Evolutionary conservation across 2,888 invertebrate species (phyloP).

Genomic region (Cosmia pyralina): DNA sequence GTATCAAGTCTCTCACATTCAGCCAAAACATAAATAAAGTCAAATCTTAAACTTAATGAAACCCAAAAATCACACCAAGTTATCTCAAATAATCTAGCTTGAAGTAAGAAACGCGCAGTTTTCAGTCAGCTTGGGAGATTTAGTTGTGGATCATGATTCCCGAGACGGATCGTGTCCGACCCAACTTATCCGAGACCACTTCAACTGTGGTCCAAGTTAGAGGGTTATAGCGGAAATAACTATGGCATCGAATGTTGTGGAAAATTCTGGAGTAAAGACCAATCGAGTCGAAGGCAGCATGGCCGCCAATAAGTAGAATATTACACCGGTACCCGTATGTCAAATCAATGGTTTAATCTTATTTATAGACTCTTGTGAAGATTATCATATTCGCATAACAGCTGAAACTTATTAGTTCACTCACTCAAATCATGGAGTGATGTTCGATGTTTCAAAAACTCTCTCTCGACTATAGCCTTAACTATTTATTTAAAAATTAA

Average conservation of each 20-base stretch:
- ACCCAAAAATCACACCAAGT: neutral
- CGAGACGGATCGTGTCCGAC: constrained; percentile 69
- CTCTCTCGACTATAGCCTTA: no score
- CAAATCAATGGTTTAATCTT: neutral
- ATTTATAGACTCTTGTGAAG: neutral
- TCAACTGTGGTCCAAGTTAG: constrained; percentile 46
- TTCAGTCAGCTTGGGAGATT: constrained; percentile 38
- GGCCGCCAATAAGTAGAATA: neutral
- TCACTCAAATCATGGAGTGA: no score
- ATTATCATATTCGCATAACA: neutral
- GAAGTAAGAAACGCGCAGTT: constrained; percentile 43
- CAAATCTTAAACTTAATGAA: neutral
- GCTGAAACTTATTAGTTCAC: no score
- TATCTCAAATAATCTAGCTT: constrained; percentile 29
- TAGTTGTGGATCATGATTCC: constrained; percentile 70
- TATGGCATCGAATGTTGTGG: neutral
- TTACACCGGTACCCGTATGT: neutral
- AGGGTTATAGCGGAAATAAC: constrained; percentile 29
- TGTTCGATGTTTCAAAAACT: no score
- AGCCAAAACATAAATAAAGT: neutral
- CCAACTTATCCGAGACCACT: constrained; percentile 71
- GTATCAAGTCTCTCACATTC: neutral
- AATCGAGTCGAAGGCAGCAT: neutral
- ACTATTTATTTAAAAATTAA: no score
- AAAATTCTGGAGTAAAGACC: neutral